Conservation (phyloP, 2,888 invertebrate genomes). For the Sinhomidia bicolor region DNA sequence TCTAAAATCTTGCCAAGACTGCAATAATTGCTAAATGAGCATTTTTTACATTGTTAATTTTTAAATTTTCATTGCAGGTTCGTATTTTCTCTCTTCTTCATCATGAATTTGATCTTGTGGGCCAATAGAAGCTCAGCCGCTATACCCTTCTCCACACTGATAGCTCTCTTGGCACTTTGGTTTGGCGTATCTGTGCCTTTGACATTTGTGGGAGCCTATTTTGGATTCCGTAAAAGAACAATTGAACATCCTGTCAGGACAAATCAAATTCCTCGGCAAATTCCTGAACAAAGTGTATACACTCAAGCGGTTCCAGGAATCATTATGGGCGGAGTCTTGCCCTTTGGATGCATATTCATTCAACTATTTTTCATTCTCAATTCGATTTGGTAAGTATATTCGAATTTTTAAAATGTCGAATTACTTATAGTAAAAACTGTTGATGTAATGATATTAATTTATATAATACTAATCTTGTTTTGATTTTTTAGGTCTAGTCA, state of each 20-base stretch:
- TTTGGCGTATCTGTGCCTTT: slow-evolving; percentile 99
- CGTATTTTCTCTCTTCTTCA: slow-evolving; percentile 97
- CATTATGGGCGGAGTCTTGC: slow-evolving; percentile 98
- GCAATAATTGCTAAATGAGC: too few species aligned
- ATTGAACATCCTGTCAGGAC: slow-evolving; percentile 88
- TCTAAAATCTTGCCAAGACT: too few species aligned
- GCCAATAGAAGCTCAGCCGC: slow-evolving; percentile 97
- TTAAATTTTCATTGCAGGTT: too few species aligned
- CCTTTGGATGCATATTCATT: slow-evolving; percentile 99
- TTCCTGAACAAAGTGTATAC: slow-evolving; percentile 99
- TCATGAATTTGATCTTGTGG: slow-evolving; percentile 98
- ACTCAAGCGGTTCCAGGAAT: slow-evolving; percentile 97
- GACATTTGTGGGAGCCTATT: slow-evolving; percentile 98
- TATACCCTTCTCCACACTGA: slow-evolving; percentile 97
- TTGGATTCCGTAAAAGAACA: slow-evolving; percentile 95
- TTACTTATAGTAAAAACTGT: too few species aligned
- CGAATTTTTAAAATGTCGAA: too few species aligned
- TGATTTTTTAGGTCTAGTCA: slow-evolving; percentile 87
- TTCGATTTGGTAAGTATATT: slow-evolving; percentile 92
- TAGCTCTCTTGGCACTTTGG: slow-evolving; percentile 97
- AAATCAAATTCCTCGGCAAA: slow-evolving; percentile 99
- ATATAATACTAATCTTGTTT: too few species aligned
- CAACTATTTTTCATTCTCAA: slow-evolving; percentile 99
- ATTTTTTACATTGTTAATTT: slow-evolving; percentile 82
- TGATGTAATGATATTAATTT: too few species aligned